phyloP scores from a whole-genome alignment of 2,888 invertebrate species.

The Falcaria lacertinaria region DNA sequence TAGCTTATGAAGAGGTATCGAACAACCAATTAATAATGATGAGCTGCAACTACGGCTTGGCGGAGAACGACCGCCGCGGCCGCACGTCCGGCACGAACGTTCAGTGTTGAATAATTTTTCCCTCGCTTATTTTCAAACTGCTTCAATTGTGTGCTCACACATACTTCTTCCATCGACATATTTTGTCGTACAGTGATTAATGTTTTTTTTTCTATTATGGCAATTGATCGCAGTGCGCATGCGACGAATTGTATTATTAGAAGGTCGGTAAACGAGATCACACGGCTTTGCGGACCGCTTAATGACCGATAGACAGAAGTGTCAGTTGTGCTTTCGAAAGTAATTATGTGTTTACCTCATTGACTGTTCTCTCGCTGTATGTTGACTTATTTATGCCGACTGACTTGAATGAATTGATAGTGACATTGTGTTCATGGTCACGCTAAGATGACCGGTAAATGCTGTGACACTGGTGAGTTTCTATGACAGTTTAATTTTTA shows the following conservation, averaged over 20 bases:
- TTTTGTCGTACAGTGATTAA: conserved; percentile 59
- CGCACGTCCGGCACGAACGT: conserved; percentile 26
- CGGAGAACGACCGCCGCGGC: neutral
- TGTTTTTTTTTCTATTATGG: conserved; percentile 66
- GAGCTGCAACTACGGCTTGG: neutral
- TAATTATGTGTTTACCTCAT: conserved; percentile 26
- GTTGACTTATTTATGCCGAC: conserved; percentile 11
- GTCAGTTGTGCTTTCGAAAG: conserved; percentile 33
- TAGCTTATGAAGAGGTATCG: neutral
- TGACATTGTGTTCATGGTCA: conserved; percentile 13
- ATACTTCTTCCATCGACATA: conserved; percentile 35
- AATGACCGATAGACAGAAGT: conserved; percentile 25
- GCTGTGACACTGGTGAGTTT: conserved; percentile 37
- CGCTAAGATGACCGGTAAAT: conserved; percentile 33
- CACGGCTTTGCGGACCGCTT: conserved; percentile 39
- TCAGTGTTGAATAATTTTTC: conserved; percentile 55
- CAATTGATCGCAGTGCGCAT: conserved; percentile 70
- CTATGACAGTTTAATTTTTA: neutral
- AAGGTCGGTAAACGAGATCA: conserved; percentile 50
- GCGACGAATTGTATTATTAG: conserved; percentile 66
- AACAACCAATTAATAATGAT: neutral
- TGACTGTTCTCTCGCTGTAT: conserved; percentile 15
- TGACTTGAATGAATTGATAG: conserved; percentile 21
- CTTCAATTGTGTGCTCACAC: conserved; percentile 45
- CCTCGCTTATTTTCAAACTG: conserved; percentile 60